These are phyloP conservation scores for Danio kyathit DNA, from an alignment of 2,797 vertebrate genomes.

Conservation along the genomic window DNA sequence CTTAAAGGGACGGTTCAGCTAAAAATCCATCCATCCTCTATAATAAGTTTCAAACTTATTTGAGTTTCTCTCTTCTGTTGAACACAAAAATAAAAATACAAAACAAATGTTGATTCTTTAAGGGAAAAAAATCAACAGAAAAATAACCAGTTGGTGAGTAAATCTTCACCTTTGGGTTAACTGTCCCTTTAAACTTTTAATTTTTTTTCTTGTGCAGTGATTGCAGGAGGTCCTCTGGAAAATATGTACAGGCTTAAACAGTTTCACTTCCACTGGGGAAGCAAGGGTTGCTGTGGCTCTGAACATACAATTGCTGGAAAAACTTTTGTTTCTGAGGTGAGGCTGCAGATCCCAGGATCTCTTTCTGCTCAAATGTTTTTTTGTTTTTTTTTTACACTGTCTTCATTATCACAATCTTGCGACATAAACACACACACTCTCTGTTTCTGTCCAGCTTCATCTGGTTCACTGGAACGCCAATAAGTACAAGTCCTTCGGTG, in stretches of 20 bases:
- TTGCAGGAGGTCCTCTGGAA: conserved; percentile 89
- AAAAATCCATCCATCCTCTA: no score
- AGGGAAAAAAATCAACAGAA: no score
- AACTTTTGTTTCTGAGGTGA: conserved; percentile 90
- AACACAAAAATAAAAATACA: no score
- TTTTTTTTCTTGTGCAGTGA: conserved; percentile 77
- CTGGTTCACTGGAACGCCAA: conserved; percentile 97
- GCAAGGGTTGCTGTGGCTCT: conserved; percentile 86
- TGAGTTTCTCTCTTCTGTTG: no score
- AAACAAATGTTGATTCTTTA: no score
- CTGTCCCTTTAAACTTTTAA: no score
- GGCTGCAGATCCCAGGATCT: not conserved
- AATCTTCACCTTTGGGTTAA: no score
- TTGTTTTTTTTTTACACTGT: not conserved
- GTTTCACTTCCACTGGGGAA: conserved; percentile 98
- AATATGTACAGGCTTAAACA: conserved; percentile 92
- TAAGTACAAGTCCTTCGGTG: conserved; percentile 89
- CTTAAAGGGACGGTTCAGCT: not conserved
- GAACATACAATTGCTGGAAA: conserved; percentile 92
- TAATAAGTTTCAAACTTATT: no score
- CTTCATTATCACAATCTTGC: not conserved
- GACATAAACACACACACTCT: not conserved
- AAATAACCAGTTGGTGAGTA: no score
- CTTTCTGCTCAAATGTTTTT: not conserved
- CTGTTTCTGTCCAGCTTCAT: conserved; percentile 83